Evolutionary conservation across 2,113 vertebrate species (phyloP).

Genomic region (Perccottus glenii): DNA sequence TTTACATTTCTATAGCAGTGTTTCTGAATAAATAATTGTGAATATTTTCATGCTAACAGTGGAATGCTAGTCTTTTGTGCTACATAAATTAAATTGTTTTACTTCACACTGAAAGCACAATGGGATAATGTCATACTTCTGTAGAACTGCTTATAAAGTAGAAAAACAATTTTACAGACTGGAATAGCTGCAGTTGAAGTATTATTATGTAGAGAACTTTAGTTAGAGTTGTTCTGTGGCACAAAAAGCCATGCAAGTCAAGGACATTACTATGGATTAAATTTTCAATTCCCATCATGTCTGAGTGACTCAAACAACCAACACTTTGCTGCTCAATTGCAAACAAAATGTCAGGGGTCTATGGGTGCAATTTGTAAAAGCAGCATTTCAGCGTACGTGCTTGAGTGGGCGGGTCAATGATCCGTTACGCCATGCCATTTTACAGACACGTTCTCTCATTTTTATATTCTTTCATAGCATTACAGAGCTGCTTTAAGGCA

Average conservation of each 20-base stretch:
- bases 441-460: slow-evolving; percentile 45
- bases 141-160: neutral
- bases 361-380: slow-evolving; percentile 70
- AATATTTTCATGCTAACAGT: too few relatives aligned
- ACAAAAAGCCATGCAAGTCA: slow-evolving; percentile 28
- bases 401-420: slow-evolving; percentile 69
- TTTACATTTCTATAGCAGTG: too few relatives aligned
- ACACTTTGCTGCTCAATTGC: slow-evolving; percentile 62
- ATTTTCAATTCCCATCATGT: slow-evolving; percentile 60
- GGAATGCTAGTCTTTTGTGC: too few relatives aligned
- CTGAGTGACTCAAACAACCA: slow-evolving; percentile 44
- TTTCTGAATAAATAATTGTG: too few relatives aligned
- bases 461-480: slow-evolving; percentile 48
- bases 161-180: neutral
- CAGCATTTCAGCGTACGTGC: slow-evolving; percentile 57
- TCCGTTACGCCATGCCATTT: slow-evolving; percentile 51
- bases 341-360: slow-evolving; percentile 68
- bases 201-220: slow-evolving; percentile 11
- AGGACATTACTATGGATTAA: slow-evolving; percentile 40
- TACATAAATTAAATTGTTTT: neutral
- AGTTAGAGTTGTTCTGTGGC: slow-evolving; percentile 6
- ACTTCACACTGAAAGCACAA: neutral
- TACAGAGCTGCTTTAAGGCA: slow-evolving; percentile 31
- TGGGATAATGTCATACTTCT: neutral
- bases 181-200: neutral